These are phyloP conservation scores for Campylorhamphus procurvoides DNA, from an alignment of 2,113 vertebrate genomes.

Conservation along the genomic window DNA sequence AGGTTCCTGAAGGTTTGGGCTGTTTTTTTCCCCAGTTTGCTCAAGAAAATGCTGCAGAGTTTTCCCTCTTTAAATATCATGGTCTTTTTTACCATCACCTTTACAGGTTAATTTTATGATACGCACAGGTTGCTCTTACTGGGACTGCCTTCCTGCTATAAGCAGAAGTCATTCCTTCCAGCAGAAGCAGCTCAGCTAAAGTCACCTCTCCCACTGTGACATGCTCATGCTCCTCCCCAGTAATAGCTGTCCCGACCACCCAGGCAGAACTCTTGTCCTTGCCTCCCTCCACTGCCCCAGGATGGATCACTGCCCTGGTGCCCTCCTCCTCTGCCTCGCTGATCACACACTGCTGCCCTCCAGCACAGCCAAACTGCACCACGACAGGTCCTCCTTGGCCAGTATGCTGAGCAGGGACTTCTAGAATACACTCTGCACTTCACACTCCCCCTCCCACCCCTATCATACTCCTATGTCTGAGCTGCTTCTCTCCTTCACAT, in stretches of 20 bases:
- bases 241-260: constrained; percentile 18
- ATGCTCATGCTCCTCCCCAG: not conserved
- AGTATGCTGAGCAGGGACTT: not conserved
- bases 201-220: constrained; percentile 28
- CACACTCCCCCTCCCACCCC: not conserved
- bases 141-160: not conserved
- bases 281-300: constrained; percentile 29
- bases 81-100: not conserved
- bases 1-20: not conserved
- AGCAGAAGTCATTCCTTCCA: constrained; percentile 45
- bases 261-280: constrained; percentile 60
- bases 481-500: not conserved
- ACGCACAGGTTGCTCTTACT: not conserved
- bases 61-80: constrained; percentile 2
- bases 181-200: constrained; percentile 22
- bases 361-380: not conserved
- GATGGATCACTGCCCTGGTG: constrained; percentile 22
- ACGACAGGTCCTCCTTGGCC: not conserved
- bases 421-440: not conserved
- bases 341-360: not conserved
- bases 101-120: constrained; percentile 48
- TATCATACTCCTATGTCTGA: not conserved
- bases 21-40: not conserved
- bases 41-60: not conserved
- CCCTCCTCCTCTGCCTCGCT: constrained; percentile 3